Percentiles rank a stretch among this genome's conserved stretches.
These are phyloP conservation scores for Epizoanthus illoricatus DNA, from an alignment of 92 coral and sea anemone species.

Conservation along the genomic window DNA sequence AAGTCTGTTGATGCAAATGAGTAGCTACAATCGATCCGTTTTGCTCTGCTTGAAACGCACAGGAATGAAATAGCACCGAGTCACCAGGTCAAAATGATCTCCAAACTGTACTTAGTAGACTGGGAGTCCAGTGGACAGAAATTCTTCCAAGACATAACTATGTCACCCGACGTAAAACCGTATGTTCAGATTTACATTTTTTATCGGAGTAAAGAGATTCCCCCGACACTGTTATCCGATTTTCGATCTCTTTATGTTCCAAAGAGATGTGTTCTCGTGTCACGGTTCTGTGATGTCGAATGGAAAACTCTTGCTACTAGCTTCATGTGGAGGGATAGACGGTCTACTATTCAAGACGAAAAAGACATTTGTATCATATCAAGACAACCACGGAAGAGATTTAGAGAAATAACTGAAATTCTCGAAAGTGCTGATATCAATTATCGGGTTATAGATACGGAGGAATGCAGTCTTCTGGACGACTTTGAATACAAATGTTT, in stretches of 20 bases:
- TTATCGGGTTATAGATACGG: slow-evolving; percentile 43
- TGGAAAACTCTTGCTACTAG: slow-evolving; percentile 54
- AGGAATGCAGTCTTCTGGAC: slow-evolving; percentile 52
- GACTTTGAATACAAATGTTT: slow-evolving; percentile 67
- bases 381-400: slow-evolving; percentile 42
- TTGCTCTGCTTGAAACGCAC: not conserved
- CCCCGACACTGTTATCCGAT: slow-evolving; percentile 76
- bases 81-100: slow-evolving; percentile 40
- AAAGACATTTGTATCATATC: slow-evolving; percentile 72
- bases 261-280: slow-evolving; percentile 46
- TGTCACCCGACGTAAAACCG: slow-evolving; percentile 62
- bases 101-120: slow-evolving; percentile 61
- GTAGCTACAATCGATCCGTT: not conserved
- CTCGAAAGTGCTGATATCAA: slow-evolving; percentile 40
- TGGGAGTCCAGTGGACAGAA: slow-evolving; percentile 74
- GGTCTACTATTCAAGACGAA: slow-evolving; percentile 47
- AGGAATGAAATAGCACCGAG: too few species aligned
- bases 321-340: slow-evolving; percentile 52
- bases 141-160: slow-evolving; percentile 60
- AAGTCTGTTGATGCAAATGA: not conserved
- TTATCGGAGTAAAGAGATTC: slow-evolving; percentile 67
- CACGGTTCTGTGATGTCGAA: slow-evolving; percentile 42
- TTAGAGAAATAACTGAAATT: slow-evolving; percentile 50
- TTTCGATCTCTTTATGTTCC: slow-evolving; percentile 77
- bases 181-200: slow-evolving; percentile 64